Percentiles rank a stretch among this genome's conserved stretches.
Evolutionary conservation across 2,888 invertebrate genomes (phyloP).

Genomic region (Apodemia zela): DNA sequence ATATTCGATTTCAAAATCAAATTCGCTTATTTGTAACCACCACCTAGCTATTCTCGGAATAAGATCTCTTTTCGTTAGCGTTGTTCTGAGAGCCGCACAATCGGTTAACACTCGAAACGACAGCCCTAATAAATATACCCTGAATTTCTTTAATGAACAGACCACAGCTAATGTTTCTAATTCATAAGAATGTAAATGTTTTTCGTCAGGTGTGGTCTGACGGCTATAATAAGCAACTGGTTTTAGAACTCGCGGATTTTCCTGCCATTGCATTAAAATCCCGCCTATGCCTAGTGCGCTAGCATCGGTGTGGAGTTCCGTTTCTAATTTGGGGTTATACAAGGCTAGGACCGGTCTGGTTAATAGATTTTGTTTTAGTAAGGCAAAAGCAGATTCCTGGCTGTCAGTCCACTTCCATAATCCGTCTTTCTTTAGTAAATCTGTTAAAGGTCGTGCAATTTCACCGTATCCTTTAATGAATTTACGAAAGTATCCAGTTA

Average conservation of each 20-base stretch:
- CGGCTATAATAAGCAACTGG: constrained; percentile 23
- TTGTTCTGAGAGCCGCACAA: constrained; percentile 6
- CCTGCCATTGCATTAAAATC: constrained; percentile 9
- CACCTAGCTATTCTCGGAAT: constrained; percentile 15
- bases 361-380: not conserved
- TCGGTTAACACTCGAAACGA: constrained; percentile 6
- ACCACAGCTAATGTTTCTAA: constrained; percentile 19
- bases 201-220: constrained; percentile 18
- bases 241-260: constrained; percentile 15
- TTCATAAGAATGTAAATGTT: constrained; percentile 19
- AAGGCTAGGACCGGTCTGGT: not conserved
- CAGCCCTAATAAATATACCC: constrained; percentile 1
- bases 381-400: too few species aligned
- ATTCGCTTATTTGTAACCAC: constrained; percentile 17
- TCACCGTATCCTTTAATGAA: constrained; percentile 27
- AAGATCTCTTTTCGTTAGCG: constrained; percentile 7
- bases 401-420: not conserved
- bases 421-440: constrained; percentile 23
- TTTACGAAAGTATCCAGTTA: constrained; percentile 18
- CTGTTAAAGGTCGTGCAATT: constrained; percentile 26
- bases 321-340: not conserved
- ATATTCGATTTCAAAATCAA: constrained; percentile 3
- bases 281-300: not conserved
- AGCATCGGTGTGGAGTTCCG: not conserved
- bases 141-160: constrained; percentile 1